Percentiles rank a stretch among this genome's conserved stretches.
These are phyloP conservation scores for Neotoxoptera formosana DNA, from an alignment of 1,140 invertebrate species.

Conservation along the genomic window DNA sequence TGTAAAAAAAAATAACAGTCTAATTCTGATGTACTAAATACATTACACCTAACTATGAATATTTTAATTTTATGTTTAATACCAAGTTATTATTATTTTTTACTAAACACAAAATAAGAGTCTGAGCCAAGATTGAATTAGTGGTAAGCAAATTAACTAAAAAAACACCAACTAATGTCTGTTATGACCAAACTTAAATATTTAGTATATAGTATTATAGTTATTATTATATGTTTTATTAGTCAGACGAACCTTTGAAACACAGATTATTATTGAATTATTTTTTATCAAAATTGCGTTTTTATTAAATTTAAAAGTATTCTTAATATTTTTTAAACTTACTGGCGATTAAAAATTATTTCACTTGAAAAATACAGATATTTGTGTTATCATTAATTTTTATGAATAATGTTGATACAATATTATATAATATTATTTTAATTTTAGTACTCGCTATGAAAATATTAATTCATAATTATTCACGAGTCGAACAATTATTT, in stretches of 20 bases:
- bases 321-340: background rate
- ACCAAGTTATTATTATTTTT: background rate
- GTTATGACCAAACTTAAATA: background rate
- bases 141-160: background rate
- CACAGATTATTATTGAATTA: background rate
- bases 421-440: no score
- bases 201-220: background rate
- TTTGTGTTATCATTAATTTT: background rate
- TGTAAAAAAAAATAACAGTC: background rate
- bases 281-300: background rate
- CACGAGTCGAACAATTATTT: background rate
- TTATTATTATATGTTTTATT: background rate
- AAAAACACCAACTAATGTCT: background rate
- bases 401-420: no score
- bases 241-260: no score
- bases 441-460: no score
- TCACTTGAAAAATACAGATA: background rate
- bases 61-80: background rate
- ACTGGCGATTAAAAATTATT: background rate
- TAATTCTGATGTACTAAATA: background rate
- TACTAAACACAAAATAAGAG: background rate
- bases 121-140: background rate
- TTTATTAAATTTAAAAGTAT: background rate
- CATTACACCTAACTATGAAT: background rate
- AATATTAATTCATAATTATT: background rate